Evolutionary conservation across 1,140 invertebrate genomes (phyloP), one percentile per base, ranked within the genome.

Genomic region (Drosophila ohnishii): DNA sequence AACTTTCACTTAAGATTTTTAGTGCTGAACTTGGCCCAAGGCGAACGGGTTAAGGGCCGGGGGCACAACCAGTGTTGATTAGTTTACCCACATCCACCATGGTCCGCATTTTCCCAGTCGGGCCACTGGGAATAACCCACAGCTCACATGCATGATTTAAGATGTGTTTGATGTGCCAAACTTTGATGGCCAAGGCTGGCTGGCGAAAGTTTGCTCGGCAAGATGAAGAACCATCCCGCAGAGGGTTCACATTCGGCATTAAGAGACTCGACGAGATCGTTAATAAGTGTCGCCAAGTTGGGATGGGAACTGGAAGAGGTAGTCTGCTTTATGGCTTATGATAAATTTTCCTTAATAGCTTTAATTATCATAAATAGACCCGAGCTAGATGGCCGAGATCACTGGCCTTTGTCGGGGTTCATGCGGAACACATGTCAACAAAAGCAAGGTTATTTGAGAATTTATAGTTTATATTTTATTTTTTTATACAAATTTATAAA

Each of bases 111-210:
- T 42, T 19, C 35, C 30, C 30, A 57, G 30, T 74, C 25, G 35
- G 56, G 22, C 34, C 40, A 30, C 76, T 50, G 42, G 83, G 82
- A 85, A 87, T 87, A 73, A 64, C 63, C 70, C 65, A 56, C 53
- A 50, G 32, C 79, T 82, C 59, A 28, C 75, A 75, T 82, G 78
- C 82, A 86, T 82, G 83, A 86, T 86, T 87, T 72, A 86, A 75
- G 71, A 85, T 87, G 78, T 65, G 53, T 51, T 60, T 69, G 73
- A 67, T 65, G 65, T 50, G 65, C 63, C 42, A 78, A 82, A 87
- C 79, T 78, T 86, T 87, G 77, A 86, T 87, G 83, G 67, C 60
- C 66, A 72, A 66, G 65, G 60, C 65, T 82, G 77, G 60, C 70
- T 86, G 77, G 77, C 22, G 66, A 80, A 84, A 85, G 61, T 82